phyloP scores from a whole-genome alignment of 2,797 vertebrate genomes.

The Amblyraja radiata region DNA sequence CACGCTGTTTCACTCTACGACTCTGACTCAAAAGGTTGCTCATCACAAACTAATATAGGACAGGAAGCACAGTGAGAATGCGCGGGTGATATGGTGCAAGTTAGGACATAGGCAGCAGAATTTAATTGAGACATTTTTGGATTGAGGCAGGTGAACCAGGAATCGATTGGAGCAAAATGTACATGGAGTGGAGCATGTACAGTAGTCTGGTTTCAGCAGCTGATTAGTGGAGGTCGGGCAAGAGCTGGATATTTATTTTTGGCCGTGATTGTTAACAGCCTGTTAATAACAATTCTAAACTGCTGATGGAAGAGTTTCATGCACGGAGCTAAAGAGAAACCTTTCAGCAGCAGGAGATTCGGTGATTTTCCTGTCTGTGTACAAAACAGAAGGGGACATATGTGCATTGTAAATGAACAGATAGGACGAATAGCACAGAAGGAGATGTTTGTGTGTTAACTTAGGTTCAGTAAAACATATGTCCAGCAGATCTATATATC shows the following conservation, averaged over 20 bases:
- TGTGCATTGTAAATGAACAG: background rate
- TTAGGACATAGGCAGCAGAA: background rate
- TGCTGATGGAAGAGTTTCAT: background rate
- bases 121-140: background rate
- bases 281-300: background rate
- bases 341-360: background rate
- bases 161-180: background rate
- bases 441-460: conserved; percentile 29
- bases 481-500: background rate
- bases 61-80: background rate
- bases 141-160: background rate
- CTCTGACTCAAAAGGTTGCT: background rate
- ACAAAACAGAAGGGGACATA: conserved; percentile 8
- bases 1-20: no score
- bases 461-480: conserved; percentile 34
- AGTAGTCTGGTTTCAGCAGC: background rate
- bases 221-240: no score
- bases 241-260: background rate
- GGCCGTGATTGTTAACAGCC: background rate
- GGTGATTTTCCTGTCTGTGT: background rate
- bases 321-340: background rate
- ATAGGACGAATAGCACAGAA: background rate
- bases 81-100: background rate
- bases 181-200: background rate
- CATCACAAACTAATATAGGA: background rate